Conservation (phyloP, 2,888 invertebrate species). For the Drosophila birchii region DNA sequence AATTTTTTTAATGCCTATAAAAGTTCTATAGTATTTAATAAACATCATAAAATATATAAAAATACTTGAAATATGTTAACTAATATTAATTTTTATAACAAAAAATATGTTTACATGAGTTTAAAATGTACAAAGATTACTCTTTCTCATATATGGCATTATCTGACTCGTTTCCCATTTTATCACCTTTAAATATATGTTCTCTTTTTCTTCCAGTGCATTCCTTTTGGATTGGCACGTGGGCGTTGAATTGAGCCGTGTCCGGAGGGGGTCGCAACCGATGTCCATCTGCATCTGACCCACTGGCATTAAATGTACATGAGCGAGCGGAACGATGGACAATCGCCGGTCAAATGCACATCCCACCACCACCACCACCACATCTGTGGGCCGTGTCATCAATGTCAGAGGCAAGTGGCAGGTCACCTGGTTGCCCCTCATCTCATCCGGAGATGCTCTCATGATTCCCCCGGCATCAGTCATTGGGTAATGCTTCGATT, state of each 20-base stretch:
- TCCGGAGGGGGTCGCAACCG: constrained; percentile 7
- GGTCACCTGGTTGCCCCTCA: constrained; percentile 1
- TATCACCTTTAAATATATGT: too few relatives aligned
- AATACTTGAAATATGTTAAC: too few relatives aligned
- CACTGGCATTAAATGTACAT: constrained; percentile 60
- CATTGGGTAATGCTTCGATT: constrained; percentile 21
- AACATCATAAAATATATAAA: too few relatives aligned
- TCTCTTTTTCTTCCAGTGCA: constrained; percentile 23
- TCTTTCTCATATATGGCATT: not conserved
- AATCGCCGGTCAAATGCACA: constrained; percentile 56
- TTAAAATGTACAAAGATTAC: too few relatives aligned
- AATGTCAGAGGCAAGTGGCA: constrained; percentile 15
- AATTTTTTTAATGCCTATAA: too few relatives aligned
- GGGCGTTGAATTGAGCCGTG: constrained; percentile 53
- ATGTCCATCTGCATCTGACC: constrained; percentile 40
- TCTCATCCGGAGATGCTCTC: constrained; percentile 4
- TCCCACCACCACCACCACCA: not conserved
- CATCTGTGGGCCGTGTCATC: constrained; percentile 52
- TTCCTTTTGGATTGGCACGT: constrained; percentile 59
- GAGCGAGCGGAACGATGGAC: constrained; percentile 51
- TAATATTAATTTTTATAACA: too few relatives aligned
- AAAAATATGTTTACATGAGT: too few relatives aligned
- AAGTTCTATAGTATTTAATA: too few relatives aligned
- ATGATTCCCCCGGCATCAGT: constrained; percentile 8
- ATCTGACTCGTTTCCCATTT: too few relatives aligned